phyloP scores from a whole-genome alignment of 2,113 vertebrate species.

The Arenaria interpres region DNA sequence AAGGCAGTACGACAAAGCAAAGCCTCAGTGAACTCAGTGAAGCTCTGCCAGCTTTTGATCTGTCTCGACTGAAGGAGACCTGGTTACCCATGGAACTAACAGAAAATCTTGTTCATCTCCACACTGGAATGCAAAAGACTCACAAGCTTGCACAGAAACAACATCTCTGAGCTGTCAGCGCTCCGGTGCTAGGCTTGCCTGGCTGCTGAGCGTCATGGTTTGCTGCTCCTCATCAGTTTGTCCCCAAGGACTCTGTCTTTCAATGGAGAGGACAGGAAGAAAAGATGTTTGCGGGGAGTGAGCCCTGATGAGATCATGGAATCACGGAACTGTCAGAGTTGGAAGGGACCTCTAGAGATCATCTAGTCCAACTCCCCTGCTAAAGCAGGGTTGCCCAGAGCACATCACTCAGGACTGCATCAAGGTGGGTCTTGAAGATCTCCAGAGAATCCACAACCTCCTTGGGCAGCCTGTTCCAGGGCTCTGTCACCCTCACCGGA shows the following conservation, averaged over 20 bases:
- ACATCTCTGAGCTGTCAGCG: not conserved
- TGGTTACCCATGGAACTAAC: not conserved
- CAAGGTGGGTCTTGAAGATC: too few species aligned
- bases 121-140: not conserved
- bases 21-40: not conserved
- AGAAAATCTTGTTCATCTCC: not conserved
- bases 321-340: too few species aligned
- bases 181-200: not conserved
- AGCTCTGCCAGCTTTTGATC: not conserved
- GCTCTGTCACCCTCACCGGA: too few species aligned
- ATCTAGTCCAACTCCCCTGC: too few species aligned
- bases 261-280: not conserved
- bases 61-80: not conserved
- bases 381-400: too few species aligned
- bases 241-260: not conserved
- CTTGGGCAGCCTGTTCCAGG: too few species aligned
- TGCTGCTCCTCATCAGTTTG: not conserved
- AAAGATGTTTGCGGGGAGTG: not conserved
- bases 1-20: not conserved
- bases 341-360: too few species aligned
- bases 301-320: not conserved
- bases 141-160: fast-evolving
- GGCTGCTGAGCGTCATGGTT: not conserved
- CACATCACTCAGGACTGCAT: too few species aligned
- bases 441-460: too few species aligned